Evolutionary conservation across 2,797 vertebrate genomes (phyloP), one percentile per base, ranked within the genome.

Genomic region (Poeciliopsis turneri): DNA sequence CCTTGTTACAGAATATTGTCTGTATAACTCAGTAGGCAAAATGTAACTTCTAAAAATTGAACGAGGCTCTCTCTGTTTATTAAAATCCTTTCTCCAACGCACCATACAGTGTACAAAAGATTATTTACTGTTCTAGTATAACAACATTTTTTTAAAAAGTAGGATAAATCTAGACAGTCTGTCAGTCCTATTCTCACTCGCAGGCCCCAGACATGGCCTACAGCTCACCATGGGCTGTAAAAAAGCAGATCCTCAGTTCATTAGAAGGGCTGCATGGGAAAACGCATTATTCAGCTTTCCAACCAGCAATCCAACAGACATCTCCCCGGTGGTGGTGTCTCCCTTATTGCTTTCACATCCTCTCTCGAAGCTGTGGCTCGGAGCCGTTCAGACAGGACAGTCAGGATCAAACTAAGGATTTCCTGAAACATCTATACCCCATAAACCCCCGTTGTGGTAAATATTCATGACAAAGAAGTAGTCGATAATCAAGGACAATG

Each of bases 351-450:
- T 55, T 75, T 83, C 85, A 78, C 79, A 81, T 89, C 84, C 78
- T 83, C 75, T 83, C 74, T 85, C 78, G 74, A 70, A 84, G 85
- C 80, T 84, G 72, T 73, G 64, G 80, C 80, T 76, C 55, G 81
- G 86, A 88, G 84, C 82, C 71, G 79, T 84, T 87, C 86, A 84
- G 80, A 90, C 86, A 88, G 77, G 90, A 87, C 76, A 79, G 86
- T 76, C 78, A 79, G 83, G 90, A 92, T 91, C 87, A 91, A 91
- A 90, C 76, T 16, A 78, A 90, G 85, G 84, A 91, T 86, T 86
- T 90, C 89, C 87, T 81, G 74, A 75, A 84, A 92, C 82, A 84
- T 83, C 90, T 85, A 73, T 88, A 91, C 88, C 86, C 79, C 10
- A 8, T 77, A 78, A 92, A 92, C 84, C 81, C 79, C 84, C 82